phyloP scores from a whole-genome alignment of 2,113 vertebrate species.

The Tonatia bakeri region DNA sequence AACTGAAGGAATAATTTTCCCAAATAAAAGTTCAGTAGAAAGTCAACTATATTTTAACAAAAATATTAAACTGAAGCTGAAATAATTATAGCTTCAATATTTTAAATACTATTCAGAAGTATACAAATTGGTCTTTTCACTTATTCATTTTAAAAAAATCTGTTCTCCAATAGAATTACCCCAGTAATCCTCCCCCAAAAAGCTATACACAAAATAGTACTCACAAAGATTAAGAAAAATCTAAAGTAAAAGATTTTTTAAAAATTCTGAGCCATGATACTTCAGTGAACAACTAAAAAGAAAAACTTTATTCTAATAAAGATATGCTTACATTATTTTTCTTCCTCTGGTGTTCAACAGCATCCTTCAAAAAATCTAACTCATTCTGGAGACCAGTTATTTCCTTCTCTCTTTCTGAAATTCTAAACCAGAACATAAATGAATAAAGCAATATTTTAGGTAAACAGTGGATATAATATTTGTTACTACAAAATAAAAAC shows the following conservation, averaged over 20 bases:
- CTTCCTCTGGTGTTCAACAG: conserved; percentile 93
- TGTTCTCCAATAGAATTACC: conserved; percentile 33
- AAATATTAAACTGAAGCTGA: background rate
- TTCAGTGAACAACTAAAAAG: background rate
- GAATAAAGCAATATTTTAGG: background rate
- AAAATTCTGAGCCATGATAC: background rate
- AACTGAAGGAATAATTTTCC: conserved; percentile 24
- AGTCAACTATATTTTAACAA: background rate
- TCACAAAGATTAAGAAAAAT: background rate
- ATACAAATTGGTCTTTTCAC: background rate
- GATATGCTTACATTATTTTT: conserved; percentile 95
- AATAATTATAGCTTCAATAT: conserved; percentile 1
- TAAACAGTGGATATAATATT: conserved; percentile 36
- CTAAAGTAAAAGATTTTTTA: background rate
- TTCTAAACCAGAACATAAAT: conserved; percentile 79
- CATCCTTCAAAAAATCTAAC: conserved; percentile 85
- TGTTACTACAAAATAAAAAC: conserved; percentile 39
- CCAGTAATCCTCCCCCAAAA: background rate
- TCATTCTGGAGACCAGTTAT: conserved; percentile 85
- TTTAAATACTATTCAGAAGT: conserved; percentile 13
- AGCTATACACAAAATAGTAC: background rate
- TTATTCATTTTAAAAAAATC: background rate
- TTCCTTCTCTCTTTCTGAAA: conserved; percentile 88
- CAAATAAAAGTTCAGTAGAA: conserved; percentile 35
- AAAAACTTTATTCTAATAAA: conserved; percentile 22